These are phyloP conservation scores for Odocoileus hemionus DNA, from an alignment of 2,113 vertebrate species.

Conservation along the genomic window DNA sequence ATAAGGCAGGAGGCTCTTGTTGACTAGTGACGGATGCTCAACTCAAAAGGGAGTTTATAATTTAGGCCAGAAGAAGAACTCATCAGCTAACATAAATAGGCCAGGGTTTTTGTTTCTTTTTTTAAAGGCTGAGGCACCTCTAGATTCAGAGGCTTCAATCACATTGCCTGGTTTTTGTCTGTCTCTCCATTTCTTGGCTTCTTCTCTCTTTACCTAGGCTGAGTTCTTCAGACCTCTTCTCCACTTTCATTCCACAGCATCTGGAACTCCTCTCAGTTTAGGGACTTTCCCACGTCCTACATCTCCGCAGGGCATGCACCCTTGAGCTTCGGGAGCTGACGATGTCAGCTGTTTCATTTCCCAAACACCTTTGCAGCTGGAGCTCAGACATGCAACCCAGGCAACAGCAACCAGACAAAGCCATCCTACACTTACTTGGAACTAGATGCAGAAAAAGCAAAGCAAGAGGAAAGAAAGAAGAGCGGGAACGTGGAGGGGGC, in stretches of 20 bases:
- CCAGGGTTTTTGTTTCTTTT: background rate
- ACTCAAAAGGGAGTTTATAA: slow-evolving; percentile 1
- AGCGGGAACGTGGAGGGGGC: background rate
- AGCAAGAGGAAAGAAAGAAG: background rate
- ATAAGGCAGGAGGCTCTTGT: slow-evolving; percentile 62
- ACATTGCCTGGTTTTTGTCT: slow-evolving; percentile 9
- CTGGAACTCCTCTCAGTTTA: slow-evolving; percentile 6
- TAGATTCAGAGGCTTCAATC: background rate
- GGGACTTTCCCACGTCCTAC: slow-evolving; percentile 30
- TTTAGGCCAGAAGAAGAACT: slow-evolving; percentile 26
- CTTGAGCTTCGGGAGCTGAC: background rate
- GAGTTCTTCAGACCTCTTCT: background rate
- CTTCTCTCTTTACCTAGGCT: background rate
- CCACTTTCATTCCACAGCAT: background rate
- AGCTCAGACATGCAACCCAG: background rate
- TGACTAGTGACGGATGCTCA: slow-evolving; percentile 53
- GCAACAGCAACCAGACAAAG: background rate
- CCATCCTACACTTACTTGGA: slow-evolving; percentile 7
- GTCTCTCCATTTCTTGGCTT: background rate
- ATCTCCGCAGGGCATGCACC: background rate
- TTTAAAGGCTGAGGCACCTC: background rate
- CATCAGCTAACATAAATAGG: slow-evolving; percentile 41
- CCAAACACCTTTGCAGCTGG: slow-evolving; percentile 23
- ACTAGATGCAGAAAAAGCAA: background rate
- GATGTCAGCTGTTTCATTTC: slow-evolving; percentile 32